Evolutionary conservation across 2,888 invertebrate species (phyloP).

Genomic region (Polia nebulosa): DNA sequence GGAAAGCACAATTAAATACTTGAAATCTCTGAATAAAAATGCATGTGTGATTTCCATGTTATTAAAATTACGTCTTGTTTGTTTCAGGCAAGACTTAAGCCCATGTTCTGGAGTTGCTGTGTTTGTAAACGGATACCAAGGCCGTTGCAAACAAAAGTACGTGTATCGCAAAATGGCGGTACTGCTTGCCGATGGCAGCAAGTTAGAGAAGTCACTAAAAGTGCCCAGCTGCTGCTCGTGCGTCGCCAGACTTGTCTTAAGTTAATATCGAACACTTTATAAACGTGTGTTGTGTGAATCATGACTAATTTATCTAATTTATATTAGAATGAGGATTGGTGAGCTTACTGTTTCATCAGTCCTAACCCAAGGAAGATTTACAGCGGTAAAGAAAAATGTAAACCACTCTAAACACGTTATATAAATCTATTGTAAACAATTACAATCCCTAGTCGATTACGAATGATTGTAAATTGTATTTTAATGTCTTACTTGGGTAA

Average conservation of each 20-base stretch:
- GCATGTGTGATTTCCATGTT: background rate
- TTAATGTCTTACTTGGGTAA: conserved; percentile 13
- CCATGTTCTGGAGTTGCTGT: conserved; percentile 87
- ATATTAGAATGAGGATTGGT: conserved; percentile 20
- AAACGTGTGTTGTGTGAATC: conserved; percentile 28
- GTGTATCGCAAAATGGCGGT: conserved; percentile 90
- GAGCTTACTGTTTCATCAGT: conserved; percentile 4
- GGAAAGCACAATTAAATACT: background rate
- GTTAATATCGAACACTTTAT: conserved; percentile 22
- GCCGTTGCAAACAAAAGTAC: conserved; percentile 91
- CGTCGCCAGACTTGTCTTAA: conserved; percentile 41
- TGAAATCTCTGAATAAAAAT: background rate
- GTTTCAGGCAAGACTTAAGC: conserved; percentile 80
- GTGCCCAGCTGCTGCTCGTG: conserved; percentile 95
- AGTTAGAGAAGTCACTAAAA: conserved; percentile 87
- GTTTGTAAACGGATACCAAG: conserved; percentile 87
- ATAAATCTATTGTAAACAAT: conserved; percentile 19
- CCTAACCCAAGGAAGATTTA: background rate
- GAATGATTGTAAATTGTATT: conserved; percentile 37
- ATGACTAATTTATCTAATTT: conserved; percentile 48
- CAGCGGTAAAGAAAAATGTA: conserved; percentile 2
- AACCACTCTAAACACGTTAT: conserved; percentile 10
- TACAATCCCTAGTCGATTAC: conserved; percentile 51
- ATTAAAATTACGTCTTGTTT: conserved; percentile 24
- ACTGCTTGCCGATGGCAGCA: background rate